phyloP scores from a whole-genome alignment of 2,113 vertebrate species.

The Thunnus maccoyii region DNA sequence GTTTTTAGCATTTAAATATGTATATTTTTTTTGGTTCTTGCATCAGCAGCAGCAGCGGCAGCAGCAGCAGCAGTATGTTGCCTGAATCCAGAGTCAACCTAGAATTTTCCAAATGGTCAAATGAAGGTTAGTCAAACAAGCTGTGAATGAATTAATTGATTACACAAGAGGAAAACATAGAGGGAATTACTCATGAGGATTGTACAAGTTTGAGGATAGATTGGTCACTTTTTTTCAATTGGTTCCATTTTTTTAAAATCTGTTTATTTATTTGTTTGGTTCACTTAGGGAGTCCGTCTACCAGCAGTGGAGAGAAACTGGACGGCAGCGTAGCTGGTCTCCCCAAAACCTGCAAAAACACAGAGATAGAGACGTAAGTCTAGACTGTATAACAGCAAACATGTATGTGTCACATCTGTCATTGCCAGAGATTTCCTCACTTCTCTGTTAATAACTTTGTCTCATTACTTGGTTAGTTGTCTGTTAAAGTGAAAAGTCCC shows the following conservation, averaged over 20 bases:
- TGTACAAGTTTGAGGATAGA: background rate
- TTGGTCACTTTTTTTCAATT: no score
- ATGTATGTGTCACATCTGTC: background rate
- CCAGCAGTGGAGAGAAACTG: conserved; percentile 93
- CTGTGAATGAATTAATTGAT: background rate
- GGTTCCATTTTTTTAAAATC: no score
- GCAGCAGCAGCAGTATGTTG: conserved; percentile 85
- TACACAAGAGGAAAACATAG: background rate
- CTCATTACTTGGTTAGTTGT: background rate
- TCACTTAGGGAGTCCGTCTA: conserved; percentile 92
- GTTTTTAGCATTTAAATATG: background rate
- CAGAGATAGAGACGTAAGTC: conserved; percentile 92
- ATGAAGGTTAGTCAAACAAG: conserved; percentile 88
- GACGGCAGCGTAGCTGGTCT: conserved; percentile 76
- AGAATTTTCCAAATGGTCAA: conserved; percentile 92
- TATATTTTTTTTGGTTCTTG: conserved; percentile 33
- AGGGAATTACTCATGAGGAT: background rate
- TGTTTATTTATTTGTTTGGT: background rate
- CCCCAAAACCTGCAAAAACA: conserved; percentile 94
- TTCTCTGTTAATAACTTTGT: no score
- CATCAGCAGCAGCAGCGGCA: conserved; percentile 81
- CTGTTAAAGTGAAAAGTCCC: background rate
- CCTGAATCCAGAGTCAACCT: conserved; percentile 88
- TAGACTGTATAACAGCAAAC: background rate
- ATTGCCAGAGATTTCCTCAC: background rate